Percentiles rank a stretch among this genome's conserved stretches.
Conservation (phyloP, 2,797 vertebrate species). For the Semotilus atromaculatus region DNA sequence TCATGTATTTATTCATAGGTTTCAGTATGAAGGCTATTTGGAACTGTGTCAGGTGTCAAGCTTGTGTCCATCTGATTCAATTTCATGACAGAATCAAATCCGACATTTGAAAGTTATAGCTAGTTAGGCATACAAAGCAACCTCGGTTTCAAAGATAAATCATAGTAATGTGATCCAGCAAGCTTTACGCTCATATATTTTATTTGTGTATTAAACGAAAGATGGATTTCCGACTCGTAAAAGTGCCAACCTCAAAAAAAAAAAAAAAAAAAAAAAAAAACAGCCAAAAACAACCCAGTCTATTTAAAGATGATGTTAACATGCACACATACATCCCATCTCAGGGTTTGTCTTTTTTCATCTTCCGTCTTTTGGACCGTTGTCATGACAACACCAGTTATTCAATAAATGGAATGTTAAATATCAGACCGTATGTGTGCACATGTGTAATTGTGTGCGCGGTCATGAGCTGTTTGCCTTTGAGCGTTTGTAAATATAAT, state of each 20-base stretch:
- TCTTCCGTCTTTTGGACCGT: slow-evolving; percentile 26
- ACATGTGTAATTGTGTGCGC: not conserved
- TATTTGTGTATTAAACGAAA: not conserved
- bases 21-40: not conserved
- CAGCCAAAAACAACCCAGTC: not conserved
- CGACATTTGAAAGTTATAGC: not conserved
- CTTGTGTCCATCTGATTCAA: not conserved
- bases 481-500: slow-evolving; percentile 14
- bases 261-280: not conserved
- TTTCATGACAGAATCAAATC: slow-evolving; percentile 19
- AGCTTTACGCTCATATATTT: not conserved
- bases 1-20: not conserved
- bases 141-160: slow-evolving; percentile 4
- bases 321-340: not conserved
- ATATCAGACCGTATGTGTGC: slow-evolving; percentile 6
- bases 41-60: not conserved
- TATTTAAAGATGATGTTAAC: slow-evolving; percentile 10
- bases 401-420: slow-evolving; percentile 31
- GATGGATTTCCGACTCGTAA: not conserved
- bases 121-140: not conserved
- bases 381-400: slow-evolving; percentile 49
- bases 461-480: slow-evolving; percentile 9
- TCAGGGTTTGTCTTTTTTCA: slow-evolving; percentile 16
- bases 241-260: not conserved
- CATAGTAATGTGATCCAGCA: not conserved